phyloP scores from a whole-genome alignment of 2,888 invertebrate species.

The Drepanosiphum platanoidis region DNA sequence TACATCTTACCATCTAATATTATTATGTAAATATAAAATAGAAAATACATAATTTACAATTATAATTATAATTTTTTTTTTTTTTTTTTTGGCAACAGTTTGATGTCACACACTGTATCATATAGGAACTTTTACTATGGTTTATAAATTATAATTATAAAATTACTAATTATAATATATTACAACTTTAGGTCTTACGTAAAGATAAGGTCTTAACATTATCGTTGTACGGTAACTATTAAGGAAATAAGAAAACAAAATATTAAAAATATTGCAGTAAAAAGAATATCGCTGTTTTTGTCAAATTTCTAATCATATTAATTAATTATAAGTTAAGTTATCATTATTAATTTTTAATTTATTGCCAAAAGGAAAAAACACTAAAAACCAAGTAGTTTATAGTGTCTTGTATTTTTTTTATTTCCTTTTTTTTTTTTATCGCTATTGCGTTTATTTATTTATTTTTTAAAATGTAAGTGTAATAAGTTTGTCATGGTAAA shows the following conservation, averaged over 20 bases:
- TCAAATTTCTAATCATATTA: constrained; percentile 61
- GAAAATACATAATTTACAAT: constrained; percentile 59
- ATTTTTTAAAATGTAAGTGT: constrained; percentile 61
- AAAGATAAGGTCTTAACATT: constrained; percentile 57
- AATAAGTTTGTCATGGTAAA: constrained; percentile 62
- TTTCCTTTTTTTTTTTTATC: constrained; percentile 56
- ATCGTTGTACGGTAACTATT: constrained; percentile 55
- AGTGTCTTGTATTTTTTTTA: constrained; percentile 61
- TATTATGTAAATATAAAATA: constrained; percentile 61
- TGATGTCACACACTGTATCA: constrained; percentile 58
- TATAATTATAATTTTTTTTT: constrained; percentile 60
- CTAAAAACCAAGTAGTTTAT: constrained; percentile 61
- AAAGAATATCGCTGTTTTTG: constrained; percentile 61
- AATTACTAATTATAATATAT: constrained; percentile 57
- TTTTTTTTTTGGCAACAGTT: constrained; percentile 56
- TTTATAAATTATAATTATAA: constrained; percentile 61
- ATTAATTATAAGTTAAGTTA: constrained; percentile 61
- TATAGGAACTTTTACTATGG: constrained; percentile 60
- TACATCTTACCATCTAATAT: constrained; percentile 59
- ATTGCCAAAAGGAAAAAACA: constrained; percentile 62
- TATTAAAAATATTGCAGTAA: constrained; percentile 55
- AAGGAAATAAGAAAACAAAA: constrained; percentile 50
- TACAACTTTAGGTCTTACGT: constrained; percentile 59
- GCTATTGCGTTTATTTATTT: constrained; percentile 62
- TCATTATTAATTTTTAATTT: constrained; percentile 62